Percentiles rank a stretch among this genome's conserved stretches.
Conservation (phyloP, 2,888 invertebrate species). For the Pardosa pseudoannulata region DNA sequence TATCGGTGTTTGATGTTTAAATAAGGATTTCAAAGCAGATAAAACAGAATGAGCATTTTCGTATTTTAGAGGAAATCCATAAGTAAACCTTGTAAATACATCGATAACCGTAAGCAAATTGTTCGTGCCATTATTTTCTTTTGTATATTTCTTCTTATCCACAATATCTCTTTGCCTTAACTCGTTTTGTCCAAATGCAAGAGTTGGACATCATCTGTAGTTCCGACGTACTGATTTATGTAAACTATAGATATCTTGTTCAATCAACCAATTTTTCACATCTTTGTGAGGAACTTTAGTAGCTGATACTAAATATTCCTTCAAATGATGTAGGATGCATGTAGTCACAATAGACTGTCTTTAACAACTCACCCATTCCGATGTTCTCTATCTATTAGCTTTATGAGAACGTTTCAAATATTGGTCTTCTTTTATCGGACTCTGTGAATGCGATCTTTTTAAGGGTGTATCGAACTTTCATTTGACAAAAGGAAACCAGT, state of each 20-base stretch:
- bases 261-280: not conserved
- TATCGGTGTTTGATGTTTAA: slow-evolving; percentile 54
- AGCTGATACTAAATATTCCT: not conserved
- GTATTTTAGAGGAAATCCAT: slow-evolving; percentile 73
- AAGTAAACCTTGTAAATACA: slow-evolving; percentile 74
- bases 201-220: slow-evolving; percentile 14
- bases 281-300: not conserved
- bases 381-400: not conserved
- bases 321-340: slow-evolving; percentile 17
- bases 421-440: too few relatives aligned
- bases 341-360: not conserved
- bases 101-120: slow-evolving; percentile 29
- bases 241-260: slow-evolving; percentile 13
- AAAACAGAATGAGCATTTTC: slow-evolving; percentile 72
- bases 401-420: too few relatives aligned
- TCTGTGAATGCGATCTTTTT: not conserved
- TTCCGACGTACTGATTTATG: slow-evolving; percentile 21
- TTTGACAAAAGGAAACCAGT: not conserved
- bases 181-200: slow-evolving; percentile 3
- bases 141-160: slow-evolving; percentile 9
- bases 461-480: too few relatives aligned
- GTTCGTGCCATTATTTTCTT: not conserved
- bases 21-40: slow-evolving; percentile 68
- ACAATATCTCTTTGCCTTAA: slow-evolving; percentile 26
- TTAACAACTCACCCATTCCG: not conserved